Evolutionary conservation across 2,113 vertebrate genomes (phyloP).

Genomic region (Poecile atricapillus): DNA sequence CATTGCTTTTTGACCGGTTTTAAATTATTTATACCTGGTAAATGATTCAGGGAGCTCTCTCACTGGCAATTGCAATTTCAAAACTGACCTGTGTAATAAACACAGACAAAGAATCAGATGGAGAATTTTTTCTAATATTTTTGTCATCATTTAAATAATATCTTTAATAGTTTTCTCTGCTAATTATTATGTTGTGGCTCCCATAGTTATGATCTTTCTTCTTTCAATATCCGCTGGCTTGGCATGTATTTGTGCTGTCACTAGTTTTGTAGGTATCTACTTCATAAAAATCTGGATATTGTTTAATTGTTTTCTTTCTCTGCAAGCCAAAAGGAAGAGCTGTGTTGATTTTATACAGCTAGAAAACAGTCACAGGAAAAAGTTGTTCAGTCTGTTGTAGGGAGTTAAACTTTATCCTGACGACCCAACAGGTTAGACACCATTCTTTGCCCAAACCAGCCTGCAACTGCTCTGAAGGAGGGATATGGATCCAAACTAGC

Average conservation of each 20-base stretch:
- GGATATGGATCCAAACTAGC: background rate
- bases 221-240: background rate
- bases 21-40: background rate
- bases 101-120: background rate
- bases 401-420: background rate
- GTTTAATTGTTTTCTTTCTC: background rate
- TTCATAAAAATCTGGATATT: background rate
- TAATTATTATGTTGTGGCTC: background rate
- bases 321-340: conserved; percentile 21
- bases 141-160: background rate
- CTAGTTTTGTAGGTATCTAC: background rate
- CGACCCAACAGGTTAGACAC: background rate
- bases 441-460: background rate
- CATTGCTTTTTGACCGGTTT: background rate
- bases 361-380: background rate
- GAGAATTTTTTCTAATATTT: background rate
- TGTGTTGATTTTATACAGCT: conserved; percentile 9
- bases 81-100: background rate
- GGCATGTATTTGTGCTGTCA: background rate
- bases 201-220: background rate
- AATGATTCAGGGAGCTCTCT: background rate
- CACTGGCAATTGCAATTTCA: background rate
- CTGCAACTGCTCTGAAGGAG: background rate
- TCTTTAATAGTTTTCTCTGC: background rate
- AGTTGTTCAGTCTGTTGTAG: background rate